These are phyloP conservation scores for Proisotoma minuta DNA, from an alignment of 2,888 invertebrate species.

Conservation along the genomic window DNA sequence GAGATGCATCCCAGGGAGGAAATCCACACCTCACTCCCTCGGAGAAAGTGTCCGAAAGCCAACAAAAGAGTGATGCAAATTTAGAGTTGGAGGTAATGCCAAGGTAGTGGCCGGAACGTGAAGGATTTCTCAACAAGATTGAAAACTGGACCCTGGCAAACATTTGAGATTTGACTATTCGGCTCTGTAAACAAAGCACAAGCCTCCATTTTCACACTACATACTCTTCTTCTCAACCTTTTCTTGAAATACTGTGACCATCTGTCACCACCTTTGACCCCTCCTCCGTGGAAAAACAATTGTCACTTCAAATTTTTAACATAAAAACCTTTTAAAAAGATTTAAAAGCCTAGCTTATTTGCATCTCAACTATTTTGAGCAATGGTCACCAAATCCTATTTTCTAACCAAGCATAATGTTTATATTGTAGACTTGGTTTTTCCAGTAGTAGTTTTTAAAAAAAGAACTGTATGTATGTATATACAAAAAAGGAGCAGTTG, in stretches of 20 bases:
- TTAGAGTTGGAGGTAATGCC: background rate
- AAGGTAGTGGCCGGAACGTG: conserved; percentile 3
- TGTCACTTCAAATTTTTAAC: too few species aligned
- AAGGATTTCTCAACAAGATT: conserved; percentile 9
- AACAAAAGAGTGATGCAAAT: conserved; percentile 18
- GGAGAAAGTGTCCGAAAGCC: conserved; percentile 6
- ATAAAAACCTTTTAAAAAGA: too few species aligned
- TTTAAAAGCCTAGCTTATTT: too few species aligned
- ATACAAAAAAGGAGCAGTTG: too few species aligned
- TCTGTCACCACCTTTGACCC: conserved; percentile 5
- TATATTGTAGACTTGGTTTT: too few species aligned
- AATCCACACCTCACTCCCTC: background rate
- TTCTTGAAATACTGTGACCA: conserved; percentile 17
- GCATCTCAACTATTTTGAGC: too few species aligned
- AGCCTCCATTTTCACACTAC: background rate
- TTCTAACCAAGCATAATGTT: too few species aligned
- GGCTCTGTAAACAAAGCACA: conserved; percentile 17
- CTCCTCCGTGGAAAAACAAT: too few species aligned
- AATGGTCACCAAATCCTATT: too few species aligned
- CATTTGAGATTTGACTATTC: conserved; percentile 15
- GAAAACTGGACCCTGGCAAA: conserved; percentile 12
- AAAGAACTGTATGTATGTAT: too few species aligned
- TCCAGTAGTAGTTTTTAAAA: too few species aligned
- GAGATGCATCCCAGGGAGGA: background rate
- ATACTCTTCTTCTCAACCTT: background rate